Evolutionary conservation across 2,113 vertebrate genomes (phyloP).

Genomic region (Coptodon rendalli): DNA sequence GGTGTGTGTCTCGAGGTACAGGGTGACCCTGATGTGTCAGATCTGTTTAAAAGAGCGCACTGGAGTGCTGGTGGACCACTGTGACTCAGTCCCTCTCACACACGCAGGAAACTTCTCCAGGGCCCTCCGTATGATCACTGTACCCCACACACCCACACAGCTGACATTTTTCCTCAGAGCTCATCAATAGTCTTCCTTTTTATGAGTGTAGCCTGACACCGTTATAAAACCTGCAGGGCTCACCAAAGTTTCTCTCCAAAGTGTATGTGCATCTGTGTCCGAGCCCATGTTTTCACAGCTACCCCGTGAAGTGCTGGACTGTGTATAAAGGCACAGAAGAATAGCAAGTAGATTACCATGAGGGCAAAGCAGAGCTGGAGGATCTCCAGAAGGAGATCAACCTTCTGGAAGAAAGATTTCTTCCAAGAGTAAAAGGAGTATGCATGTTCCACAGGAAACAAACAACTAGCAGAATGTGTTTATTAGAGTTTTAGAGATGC

Average conservation of each 20-base stretch:
- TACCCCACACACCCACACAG: neutral
- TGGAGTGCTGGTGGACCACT: slow-evolving; percentile 42
- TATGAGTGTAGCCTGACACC: neutral
- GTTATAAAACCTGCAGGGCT: slow-evolving; percentile 14
- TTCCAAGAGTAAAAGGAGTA: neutral
- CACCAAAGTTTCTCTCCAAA: neutral
- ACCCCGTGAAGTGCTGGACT: neutral
- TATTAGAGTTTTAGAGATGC: slow-evolving; percentile 39
- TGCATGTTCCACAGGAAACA: neutral
- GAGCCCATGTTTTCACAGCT: neutral
- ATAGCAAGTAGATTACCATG: slow-evolving; percentile 12
- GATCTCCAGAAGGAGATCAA: too few species aligned
- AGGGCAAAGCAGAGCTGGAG: slow-evolving; percentile 1
- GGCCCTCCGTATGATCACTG: slow-evolving; percentile 22
- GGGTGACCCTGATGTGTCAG: slow-evolving; percentile 67
- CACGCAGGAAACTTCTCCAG: neutral
- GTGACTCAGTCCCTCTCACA: slow-evolving; percentile 31
- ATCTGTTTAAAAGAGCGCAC: slow-evolving; percentile 47
- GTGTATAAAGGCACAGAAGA: neutral
- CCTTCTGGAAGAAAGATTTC: neutral
- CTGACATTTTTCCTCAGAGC: slow-evolving; percentile 46
- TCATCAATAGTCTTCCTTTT: slow-evolving; percentile 28
- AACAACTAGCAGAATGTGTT: slow-evolving; percentile 13
- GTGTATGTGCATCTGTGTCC: neutral
- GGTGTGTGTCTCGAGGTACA: slow-evolving; percentile 57